Evolutionary conservation across 2,113 vertebrate species (phyloP), one percentile per base, ranked within the genome.

Genomic region (Rhipidura dahli): DNA sequence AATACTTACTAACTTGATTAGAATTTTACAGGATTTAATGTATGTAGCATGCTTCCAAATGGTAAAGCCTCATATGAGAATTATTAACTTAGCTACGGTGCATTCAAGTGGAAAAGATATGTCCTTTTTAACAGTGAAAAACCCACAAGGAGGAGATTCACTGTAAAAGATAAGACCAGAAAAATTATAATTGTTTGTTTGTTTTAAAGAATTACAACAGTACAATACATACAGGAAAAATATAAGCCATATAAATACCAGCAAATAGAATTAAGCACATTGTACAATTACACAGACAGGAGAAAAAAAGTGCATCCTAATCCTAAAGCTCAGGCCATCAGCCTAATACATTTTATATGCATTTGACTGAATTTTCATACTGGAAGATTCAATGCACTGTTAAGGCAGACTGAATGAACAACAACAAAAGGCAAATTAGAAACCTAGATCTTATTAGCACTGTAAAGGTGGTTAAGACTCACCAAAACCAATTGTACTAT

Each of bases 1-100:
- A 86, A 70, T 94, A 96, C 69, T 87, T 95, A 89, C 82, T 66
- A 80, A 92, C 68, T 81, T 92, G 63, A 83, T 50, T 86, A 89
- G 90, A 93, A 93, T 92, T 94, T 87, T 94, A 57, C 50, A 89
- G 82, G 59, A 88, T 96, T 89, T 95, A 75, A 81, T 88, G 39
- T 60, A 59, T 73, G 31, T 60, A 90, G 61, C 51, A 60, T 73
- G 51, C 40, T 96, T 90, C 68, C 90, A 89, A 92, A 75, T 87
- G 84, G 31, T 96, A 75, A 92, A 90, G 33, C 56, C 40, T 88
- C 31, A 19, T 64, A 35, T 3, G 20, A 86, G 64, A 59, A 83
- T 94, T 92, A 94, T 77, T 79, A 95, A 84, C 64, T 90, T 60
- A 75, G 56, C 60, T 70, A 80, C 30, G 24, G 54, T 73, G 42